Conservation (phyloP, 2,797 vertebrate species). For the Sphenopsis melanotis region DNA sequence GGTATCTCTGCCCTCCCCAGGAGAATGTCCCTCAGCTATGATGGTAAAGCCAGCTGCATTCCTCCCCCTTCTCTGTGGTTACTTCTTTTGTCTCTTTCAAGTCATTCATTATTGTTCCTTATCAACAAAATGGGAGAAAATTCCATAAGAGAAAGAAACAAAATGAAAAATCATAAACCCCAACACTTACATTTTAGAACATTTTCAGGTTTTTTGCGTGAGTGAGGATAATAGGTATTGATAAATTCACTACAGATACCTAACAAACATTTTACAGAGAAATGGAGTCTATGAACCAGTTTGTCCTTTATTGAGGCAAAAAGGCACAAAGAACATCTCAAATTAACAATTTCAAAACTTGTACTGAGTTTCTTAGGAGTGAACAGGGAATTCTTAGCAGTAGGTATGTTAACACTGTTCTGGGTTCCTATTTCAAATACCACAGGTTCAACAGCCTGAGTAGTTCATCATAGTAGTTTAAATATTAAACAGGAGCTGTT, state of each 20-base stretch:
- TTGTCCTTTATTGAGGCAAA: background rate
- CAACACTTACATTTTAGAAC: background rate
- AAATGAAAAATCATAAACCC: background rate
- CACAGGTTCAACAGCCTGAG: background rate
- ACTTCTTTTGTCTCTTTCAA: background rate
- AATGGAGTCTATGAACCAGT: background rate
- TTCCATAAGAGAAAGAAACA: background rate
- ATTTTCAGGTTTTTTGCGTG: background rate
- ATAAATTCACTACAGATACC: background rate
- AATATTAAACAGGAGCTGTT: background rate
- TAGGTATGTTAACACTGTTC: background rate
- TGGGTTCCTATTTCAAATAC: background rate
- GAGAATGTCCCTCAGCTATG: background rate
- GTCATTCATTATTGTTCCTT: fast-evolving
- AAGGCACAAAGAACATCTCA: background rate
- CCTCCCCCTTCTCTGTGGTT: background rate
- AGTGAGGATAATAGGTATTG: background rate
- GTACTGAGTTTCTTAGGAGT: background rate
- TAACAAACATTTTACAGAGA: background rate
- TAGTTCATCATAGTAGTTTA: background rate
- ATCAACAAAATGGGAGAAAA: background rate
- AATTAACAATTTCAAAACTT: background rate
- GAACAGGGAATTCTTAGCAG: background rate
- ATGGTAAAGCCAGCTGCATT: background rate
- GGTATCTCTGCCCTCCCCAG: background rate